Percentiles rank a stretch among this genome's conserved stretches.
Evolutionary conservation across 1,140 invertebrate genomes (phyloP).

Genomic region (Trachymyrmex cornetzi): DNA sequence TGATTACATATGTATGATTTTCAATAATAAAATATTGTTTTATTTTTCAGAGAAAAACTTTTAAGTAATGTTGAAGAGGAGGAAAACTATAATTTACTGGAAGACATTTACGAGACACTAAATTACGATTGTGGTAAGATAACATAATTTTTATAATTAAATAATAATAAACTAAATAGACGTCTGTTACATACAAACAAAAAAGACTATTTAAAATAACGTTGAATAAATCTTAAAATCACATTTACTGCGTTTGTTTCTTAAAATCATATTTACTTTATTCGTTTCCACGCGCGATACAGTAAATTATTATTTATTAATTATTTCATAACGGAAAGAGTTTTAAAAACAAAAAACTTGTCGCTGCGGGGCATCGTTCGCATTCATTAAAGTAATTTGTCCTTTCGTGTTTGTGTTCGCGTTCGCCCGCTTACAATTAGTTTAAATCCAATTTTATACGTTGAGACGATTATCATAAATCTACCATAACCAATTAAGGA

Average conservation of each 20-base stretch:
- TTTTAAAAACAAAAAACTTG: constrained; percentile 1
- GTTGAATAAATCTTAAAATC: constrained; percentile 11
- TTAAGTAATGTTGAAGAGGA: constrained; percentile 81
- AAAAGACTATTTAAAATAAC: not conserved
- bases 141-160: constrained; percentile 28
- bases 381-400: constrained; percentile 4
- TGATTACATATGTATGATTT: not conserved
- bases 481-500: constrained; percentile 2
- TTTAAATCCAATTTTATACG: not conserved
- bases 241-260: not conserved
- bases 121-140: constrained; percentile 84
- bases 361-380: not conserved
- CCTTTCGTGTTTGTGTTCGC: not conserved
- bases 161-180: not conserved
- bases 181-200: not conserved
- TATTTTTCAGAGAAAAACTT: constrained; percentile 82
- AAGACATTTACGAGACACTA: constrained; percentile 85
- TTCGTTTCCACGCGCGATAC: too few species aligned
- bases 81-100: constrained; percentile 84
- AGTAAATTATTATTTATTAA: not conserved
- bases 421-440: not conserved
- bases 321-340: not conserved
- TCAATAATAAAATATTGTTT: constrained; percentile 46
- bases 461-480: constrained; percentile 22
- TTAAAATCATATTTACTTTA: not conserved